Conservation (phyloP, 2,797 vertebrate species). For the Microtus agrestis region DNA sequence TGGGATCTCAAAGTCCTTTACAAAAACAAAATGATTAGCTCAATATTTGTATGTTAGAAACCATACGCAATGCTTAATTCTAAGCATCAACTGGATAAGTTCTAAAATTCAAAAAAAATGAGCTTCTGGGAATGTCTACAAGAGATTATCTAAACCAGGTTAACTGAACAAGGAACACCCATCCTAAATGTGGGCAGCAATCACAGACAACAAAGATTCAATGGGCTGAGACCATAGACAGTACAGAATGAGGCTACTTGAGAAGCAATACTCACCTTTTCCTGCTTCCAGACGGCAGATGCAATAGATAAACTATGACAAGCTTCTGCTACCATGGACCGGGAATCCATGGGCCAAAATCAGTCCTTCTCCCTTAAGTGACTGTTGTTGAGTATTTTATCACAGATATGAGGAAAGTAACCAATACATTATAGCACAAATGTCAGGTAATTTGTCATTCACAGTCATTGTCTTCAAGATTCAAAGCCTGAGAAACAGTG, state of each 20-base stretch:
- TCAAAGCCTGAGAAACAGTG: background rate
- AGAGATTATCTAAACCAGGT: background rate
- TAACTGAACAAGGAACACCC: background rate
- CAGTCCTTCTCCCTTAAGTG: background rate
- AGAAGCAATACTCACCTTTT: background rate
- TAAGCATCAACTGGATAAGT: background rate
- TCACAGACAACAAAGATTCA: background rate
- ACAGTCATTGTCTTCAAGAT: background rate
- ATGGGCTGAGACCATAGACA: background rate
- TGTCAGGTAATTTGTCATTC: background rate
- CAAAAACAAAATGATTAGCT: constrained; percentile 59
- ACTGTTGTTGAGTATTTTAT: background rate
- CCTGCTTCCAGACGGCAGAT: background rate
- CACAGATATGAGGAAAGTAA: background rate
- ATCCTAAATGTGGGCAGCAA: background rate
- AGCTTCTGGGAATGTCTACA: background rate
- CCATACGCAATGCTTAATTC: background rate
- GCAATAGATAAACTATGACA: background rate
- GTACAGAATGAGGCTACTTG: background rate
- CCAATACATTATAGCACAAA: background rate
- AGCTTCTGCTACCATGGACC: background rate
- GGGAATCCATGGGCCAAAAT: background rate
- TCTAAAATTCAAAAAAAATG: constrained; percentile 10
- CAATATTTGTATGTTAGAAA: background rate
- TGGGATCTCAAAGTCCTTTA: constrained; percentile 58